phyloP scores from a whole-genome alignment of 2,888 invertebrate genomes.

The Sarcophaga carnaria region DNA sequence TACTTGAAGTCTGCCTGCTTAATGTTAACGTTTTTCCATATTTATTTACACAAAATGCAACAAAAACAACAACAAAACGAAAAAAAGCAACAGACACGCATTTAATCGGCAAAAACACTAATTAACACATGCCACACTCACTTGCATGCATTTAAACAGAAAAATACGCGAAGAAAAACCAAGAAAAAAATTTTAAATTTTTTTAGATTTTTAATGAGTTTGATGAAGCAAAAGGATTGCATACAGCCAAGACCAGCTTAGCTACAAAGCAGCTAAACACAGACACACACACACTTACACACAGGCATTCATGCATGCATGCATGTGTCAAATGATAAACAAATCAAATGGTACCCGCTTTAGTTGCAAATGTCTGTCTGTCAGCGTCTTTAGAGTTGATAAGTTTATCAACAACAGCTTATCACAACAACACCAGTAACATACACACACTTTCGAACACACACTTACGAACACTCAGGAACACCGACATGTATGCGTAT shows the following conservation, averaged over 20 bases:
- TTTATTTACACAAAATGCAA: constrained; percentile 41
- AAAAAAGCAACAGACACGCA: constrained; percentile 34
- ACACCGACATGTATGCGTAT: constrained; percentile 45
- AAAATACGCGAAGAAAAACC: background rate
- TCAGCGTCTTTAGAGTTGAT: constrained; percentile 67
- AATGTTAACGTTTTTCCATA: constrained; percentile 66
- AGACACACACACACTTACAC: background rate
- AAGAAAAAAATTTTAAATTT: background rate
- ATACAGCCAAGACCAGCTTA: background rate
- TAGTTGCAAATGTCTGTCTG: constrained; percentile 42
- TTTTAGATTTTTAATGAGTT: no score
- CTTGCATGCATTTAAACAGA: background rate
- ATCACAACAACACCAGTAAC: constrained; percentile 50
- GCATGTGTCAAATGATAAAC: constrained; percentile 79
- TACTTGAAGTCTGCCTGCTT: constrained; percentile 65
- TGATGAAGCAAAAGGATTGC: background rate
- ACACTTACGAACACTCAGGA: no score
- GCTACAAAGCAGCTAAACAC: background rate
- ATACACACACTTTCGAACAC: background rate
- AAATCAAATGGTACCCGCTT: constrained; percentile 75
- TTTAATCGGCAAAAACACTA: constrained; percentile 67
- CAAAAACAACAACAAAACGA: constrained; percentile 4
- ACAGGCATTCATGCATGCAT: background rate
- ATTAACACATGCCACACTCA: constrained; percentile 61
- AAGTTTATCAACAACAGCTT: constrained; percentile 70